phyloP scores from a whole-genome alignment of 1,140 invertebrate species.

The Parapsyche elsis region DNA sequence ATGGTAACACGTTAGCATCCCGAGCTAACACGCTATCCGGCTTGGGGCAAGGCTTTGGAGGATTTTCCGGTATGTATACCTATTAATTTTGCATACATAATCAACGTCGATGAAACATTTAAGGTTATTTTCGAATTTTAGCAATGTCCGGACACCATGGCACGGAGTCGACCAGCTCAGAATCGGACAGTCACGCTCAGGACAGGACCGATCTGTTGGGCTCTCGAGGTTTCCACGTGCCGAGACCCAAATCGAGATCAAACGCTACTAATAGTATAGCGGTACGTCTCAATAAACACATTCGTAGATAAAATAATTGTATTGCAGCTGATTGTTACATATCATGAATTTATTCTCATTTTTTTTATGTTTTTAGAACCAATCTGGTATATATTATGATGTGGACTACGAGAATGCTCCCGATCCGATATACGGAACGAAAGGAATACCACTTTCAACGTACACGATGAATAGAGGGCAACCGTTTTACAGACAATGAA shows the following conservation, averaged over 20 bases:
- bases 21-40: constrained; percentile 62
- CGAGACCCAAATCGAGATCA: constrained; percentile 81
- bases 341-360: neutral
- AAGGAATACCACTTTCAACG: constrained; percentile 66
- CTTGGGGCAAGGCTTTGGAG: constrained; percentile 42
- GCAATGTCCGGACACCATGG: constrained; percentile 25
- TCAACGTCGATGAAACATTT: neutral
- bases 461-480: constrained; percentile 65
- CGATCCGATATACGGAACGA: constrained; percentile 64
- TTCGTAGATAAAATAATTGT: neutral
- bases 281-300: constrained; percentile 49
- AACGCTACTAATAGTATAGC: constrained; percentile 59
- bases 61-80: constrained; percentile 42
- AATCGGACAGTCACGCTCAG: constrained; percentile 70
- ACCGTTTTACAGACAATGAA: constrained; percentile 62
- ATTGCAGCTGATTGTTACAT: neutral
- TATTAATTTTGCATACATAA: neutral
- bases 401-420: constrained; percentile 79
- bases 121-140: constrained; percentile 14
- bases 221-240: constrained; percentile 69
- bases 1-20: constrained; percentile 61
- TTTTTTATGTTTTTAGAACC: constrained; percentile 70
- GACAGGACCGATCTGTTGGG: constrained; percentile 78
- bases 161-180: constrained; percentile 72
- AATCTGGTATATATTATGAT: constrained; percentile 89